Conservation (phyloP, 1,140 invertebrate species). For the Drosophila grimshawi region DNA sequence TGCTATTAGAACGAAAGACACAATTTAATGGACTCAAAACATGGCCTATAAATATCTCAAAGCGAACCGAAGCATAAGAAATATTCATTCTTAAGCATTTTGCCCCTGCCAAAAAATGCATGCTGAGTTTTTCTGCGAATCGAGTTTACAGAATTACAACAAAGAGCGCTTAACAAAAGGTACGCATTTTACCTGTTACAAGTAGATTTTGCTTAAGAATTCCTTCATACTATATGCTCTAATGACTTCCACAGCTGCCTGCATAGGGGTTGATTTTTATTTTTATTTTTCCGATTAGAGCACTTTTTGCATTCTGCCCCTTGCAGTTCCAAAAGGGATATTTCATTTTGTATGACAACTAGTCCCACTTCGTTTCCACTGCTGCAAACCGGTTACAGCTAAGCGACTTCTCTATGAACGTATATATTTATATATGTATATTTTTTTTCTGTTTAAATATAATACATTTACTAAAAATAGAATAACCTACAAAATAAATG, state of each 20-base stretch:
- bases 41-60: too few relatives aligned
- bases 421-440: too few relatives aligned
- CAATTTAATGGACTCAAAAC: too few relatives aligned
- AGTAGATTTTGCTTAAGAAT: slow-evolving; percentile 24
- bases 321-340: slow-evolving; percentile 18
- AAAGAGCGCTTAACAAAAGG: slow-evolving; percentile 1
- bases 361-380: slow-evolving; percentile 37
- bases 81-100: not conserved
- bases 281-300: slow-evolving; percentile 61
- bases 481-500: not conserved
- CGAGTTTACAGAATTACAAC: slow-evolving; percentile 4
- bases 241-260: slow-evolving; percentile 25
- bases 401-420: not conserved
- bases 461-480: too few relatives aligned
- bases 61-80: not conserved
- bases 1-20: too few relatives aligned
- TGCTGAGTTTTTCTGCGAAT: slow-evolving; percentile 23
- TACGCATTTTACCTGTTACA: slow-evolving; percentile 32
- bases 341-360: slow-evolving; percentile 13
- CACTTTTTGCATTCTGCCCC: not conserved
- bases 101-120: not conserved
- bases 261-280: slow-evolving; percentile 40
- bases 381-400: slow-evolving; percentile 49
- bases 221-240: slow-evolving; percentile 17
- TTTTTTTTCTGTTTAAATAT: not conserved